These are phyloP conservation scores for Oceanodroma tethys DNA, from an alignment of 2,113 vertebrate species.

Conservation along the genomic window DNA sequence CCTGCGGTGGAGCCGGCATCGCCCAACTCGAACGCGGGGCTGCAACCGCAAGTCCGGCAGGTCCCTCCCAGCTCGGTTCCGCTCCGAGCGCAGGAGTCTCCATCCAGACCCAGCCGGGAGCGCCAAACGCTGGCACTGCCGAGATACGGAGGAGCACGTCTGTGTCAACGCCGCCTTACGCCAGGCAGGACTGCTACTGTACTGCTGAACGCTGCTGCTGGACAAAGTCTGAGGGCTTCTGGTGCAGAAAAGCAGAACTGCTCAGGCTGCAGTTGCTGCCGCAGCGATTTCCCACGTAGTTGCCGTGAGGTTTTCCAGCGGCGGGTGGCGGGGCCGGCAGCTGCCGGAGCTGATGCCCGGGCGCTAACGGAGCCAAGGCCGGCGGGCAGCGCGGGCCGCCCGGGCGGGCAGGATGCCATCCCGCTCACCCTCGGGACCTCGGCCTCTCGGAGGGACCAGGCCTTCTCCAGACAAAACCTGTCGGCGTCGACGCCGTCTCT, in stretches of 20 bases:
- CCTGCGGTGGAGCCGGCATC: fast-evolving
- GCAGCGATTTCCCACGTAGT: neutral
- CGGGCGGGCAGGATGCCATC: neutral
- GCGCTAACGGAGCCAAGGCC: neutral
- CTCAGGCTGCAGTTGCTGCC: neutral
- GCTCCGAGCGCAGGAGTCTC: neutral
- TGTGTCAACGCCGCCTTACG: neutral
- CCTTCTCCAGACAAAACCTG: neutral
- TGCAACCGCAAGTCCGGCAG: neutral
- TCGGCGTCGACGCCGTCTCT: too few relatives aligned
- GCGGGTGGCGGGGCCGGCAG: neutral
- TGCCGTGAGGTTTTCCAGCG: neutral
- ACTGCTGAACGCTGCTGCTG: neutral
- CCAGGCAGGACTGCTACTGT: neutral
- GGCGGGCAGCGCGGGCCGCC: neutral
- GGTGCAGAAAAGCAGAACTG: neutral
- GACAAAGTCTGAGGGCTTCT: neutral
- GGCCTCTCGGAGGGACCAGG: fast-evolving
- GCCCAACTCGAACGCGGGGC: fast-evolving
- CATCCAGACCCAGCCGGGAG: neutral
- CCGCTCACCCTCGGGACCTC: neutral
- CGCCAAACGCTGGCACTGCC: fast-evolving
- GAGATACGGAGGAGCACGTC: neutral
- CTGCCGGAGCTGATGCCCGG: neutral
- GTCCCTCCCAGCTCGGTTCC: neutral